These are phyloP conservation scores for Speoplatyrhinus poulsoni DNA, from an alignment of 2,113 vertebrate genomes.

Conservation along the genomic window DNA sequence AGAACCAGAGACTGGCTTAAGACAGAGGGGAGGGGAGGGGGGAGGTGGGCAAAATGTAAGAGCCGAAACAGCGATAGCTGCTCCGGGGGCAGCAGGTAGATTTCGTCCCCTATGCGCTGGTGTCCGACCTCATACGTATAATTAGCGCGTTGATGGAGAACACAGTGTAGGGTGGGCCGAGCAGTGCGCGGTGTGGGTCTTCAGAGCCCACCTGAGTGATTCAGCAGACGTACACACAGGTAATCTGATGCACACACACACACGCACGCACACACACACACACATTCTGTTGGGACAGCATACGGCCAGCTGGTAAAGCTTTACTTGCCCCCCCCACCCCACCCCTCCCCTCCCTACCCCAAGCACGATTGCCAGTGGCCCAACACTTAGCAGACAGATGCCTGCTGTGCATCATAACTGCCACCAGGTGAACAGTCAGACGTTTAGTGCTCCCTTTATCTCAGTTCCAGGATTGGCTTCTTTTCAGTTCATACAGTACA, in stretches of 20 bases:
- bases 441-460: not conserved
- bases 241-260: slow-evolving; percentile 28
- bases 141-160: slow-evolving; percentile 53
- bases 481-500: not conserved
- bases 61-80: slow-evolving; percentile 6
- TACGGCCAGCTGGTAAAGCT: slow-evolving; percentile 24
- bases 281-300: slow-evolving; percentile 2
- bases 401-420: slow-evolving; percentile 1
- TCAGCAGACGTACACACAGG: slow-evolving; percentile 34
- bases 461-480: not conserved
- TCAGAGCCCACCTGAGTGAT: slow-evolving; percentile 44
- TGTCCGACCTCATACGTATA: slow-evolving; percentile 52
- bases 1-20: slow-evolving; percentile 21
- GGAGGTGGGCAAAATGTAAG: slow-evolving; percentile 35
- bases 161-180: slow-evolving; percentile 16
- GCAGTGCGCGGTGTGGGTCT: slow-evolving; percentile 18
- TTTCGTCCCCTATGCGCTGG: slow-evolving; percentile 49
- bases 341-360: no score
- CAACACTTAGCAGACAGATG: not conserved
- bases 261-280: slow-evolving; percentile 7
- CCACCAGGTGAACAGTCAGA: not conserved
- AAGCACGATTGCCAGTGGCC: not conserved
- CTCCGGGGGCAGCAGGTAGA: slow-evolving; percentile 43
- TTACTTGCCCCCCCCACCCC: not conserved
- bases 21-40: slow-evolving; percentile 2